phyloP scores from a whole-genome alignment of 2,113 vertebrate genomes.

The Atractosteus spatula region DNA sequence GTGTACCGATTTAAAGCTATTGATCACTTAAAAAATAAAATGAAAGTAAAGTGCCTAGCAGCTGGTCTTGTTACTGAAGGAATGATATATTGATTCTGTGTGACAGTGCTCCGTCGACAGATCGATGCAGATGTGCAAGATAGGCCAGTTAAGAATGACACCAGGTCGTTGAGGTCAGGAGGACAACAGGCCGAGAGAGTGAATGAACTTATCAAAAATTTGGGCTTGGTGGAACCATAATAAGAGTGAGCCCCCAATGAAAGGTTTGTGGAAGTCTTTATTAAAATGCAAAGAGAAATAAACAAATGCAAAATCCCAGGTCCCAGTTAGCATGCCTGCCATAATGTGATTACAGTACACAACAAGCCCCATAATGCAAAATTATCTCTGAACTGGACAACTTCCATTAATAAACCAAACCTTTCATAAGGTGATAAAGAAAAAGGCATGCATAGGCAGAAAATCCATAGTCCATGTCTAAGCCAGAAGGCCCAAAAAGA shows the following conservation, averaged over 20 bases:
- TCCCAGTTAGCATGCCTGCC: no score
- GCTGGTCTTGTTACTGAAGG: conserved; percentile 77
- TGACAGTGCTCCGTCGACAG: conserved; percentile 81
- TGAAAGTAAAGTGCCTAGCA: conserved; percentile 73
- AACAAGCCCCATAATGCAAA: no score
- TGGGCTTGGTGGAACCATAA: conserved; percentile 29
- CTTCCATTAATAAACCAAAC: no score
- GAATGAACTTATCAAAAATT: conserved; percentile 73
- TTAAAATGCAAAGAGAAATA: conserved; percentile 3
- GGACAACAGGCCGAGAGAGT: conserved; percentile 63
- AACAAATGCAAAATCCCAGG: no score
- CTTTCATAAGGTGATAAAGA: no score
- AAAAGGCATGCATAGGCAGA: no score
- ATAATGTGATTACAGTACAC: no score
- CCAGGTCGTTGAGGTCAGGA: conserved; percentile 64
- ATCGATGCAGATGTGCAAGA: conserved; percentile 74
- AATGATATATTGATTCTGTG: conserved; percentile 89
- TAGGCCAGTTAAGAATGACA: conserved; percentile 77
- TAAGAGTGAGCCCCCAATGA: conserved; percentile 33
- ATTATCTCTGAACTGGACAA: no score
- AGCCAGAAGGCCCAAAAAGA: no score
- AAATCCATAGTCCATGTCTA: no score
- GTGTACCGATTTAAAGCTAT: conserved; percentile 72
- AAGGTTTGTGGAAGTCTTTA: conserved; percentile 1
- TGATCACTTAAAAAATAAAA: conserved; percentile 71